Base-by-base conservation (phyloP, 2,888 invertebrate genomes). In the Theodoxus fluviatilis region DNA sequence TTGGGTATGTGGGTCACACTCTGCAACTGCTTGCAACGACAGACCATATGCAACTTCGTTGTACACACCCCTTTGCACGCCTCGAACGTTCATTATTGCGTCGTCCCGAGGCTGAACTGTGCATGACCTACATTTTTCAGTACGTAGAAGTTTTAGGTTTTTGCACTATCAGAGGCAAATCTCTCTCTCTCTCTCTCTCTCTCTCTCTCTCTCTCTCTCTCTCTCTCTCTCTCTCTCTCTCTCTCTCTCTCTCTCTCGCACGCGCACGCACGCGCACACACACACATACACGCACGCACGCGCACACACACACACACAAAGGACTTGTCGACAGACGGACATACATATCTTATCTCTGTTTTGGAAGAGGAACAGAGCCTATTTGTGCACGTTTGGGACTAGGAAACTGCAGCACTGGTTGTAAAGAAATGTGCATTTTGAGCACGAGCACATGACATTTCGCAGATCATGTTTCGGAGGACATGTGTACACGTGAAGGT, bases 281-380 rank as follows among this genome's bases (percentile, higher is more conserved):
- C 61, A 61, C 31, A 61, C 61, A 61, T 22, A 55, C 25, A 28
- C 2, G 22, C 2, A 28, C 37, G 40, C 65, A 22, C 37, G 7
- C 64, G 33, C 43, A 49, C 31, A 64, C 69, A 69, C 43, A 63
- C 43, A 64, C 31, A 63, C 25, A 28, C 64, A 65, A 25, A 40
- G 35, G 35, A 64, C 76, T 37, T 75, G 78, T 78, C 75, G 75
- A 64, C 9, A 72, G 71, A 7, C 72, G 64, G n/a, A n/a, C n/a
- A n/a, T n/a, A n/a, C n/a, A n/a, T n/a, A n/a, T n/a, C n/a, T n/a
- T n/a, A n/a, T n/a, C n/a, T n/a, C n/a, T n/a, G n/a, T n/a, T n/a
- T n/a, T n/a, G n/a, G n/a, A n/a, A n/a, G n/a, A n/a, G n/a, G n/a
- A n/a, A n/a, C n/a, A n/a, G n/a, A n/a, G n/a, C n/a, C n/a, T n/a